A percentile compares a stretch with the other conserved stretches of the same genome.
phyloP scores from a whole-genome alignment of 2,113 vertebrate species.

The Siniperca chuatsi region DNA sequence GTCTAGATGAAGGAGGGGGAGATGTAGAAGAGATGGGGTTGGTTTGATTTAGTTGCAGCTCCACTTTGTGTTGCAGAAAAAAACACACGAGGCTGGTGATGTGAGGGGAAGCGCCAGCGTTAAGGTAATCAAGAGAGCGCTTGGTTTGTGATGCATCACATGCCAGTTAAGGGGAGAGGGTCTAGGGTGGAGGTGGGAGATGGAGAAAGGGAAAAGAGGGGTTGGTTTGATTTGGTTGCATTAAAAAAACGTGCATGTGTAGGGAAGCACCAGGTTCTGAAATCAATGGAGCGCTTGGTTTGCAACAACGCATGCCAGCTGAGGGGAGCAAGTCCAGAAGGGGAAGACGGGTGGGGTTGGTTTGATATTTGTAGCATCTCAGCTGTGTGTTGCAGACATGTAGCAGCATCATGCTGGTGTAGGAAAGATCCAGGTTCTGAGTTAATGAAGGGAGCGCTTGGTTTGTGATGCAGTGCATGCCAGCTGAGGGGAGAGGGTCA shows the following conservation, averaged over 20 bases:
- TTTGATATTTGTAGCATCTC: not conserved
- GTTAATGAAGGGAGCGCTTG: conserved; percentile 11
- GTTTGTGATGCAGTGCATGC: not conserved
- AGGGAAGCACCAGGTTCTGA: not conserved
- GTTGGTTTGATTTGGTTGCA: not conserved
- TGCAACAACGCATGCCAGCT: not conserved
- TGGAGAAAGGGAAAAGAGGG: not conserved
- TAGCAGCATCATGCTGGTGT: no score
- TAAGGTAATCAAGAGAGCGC: not conserved
- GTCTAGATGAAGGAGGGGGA: not conserved
- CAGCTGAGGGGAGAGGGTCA: not conserved
- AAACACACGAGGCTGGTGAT: no score
- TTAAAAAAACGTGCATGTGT: not conserved
- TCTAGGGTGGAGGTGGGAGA: no score
- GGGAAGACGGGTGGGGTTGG: not conserved
- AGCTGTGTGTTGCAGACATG: no score
- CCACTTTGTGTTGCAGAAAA: not conserved
- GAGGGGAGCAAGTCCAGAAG: not conserved
- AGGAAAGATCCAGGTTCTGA: no score
- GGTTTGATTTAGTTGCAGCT: not conserved
- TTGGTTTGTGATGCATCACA: not conserved
- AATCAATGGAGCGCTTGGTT: not conserved
- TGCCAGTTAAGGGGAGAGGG: not conserved
- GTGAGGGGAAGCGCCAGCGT: not conserved
- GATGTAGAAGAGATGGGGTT: not conserved